Percentiles rank a stretch among this genome's conserved stretches.
Evolutionary conservation across 2,113 vertebrate species (phyloP).

Genomic region (Lipophrys pholis): DNA sequence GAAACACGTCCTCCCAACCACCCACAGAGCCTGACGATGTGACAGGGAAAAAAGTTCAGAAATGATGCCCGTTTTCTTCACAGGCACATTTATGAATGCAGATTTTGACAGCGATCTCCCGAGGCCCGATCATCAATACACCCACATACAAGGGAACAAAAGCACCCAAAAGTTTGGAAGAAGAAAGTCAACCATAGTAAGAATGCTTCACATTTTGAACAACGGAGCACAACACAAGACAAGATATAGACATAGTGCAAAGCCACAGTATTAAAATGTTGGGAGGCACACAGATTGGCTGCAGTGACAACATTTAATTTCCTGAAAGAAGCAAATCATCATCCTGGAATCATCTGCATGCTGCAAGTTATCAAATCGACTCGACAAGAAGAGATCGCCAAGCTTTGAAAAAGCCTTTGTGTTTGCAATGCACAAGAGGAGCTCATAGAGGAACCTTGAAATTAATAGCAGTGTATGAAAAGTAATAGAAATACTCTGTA

Average conservation of each 20-base stretch:
- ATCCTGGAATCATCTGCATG: conserved; percentile 38
- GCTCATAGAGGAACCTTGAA: conserved; percentile 21
- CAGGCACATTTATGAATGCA: conserved; percentile 42
- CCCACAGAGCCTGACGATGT: conserved; percentile 45
- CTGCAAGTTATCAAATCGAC: conserved; percentile 28
- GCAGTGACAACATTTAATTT: conserved; percentile 11
- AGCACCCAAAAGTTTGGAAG: conserved; percentile 3
- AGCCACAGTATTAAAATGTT: neutral
- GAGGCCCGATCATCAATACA: conserved; percentile 31
- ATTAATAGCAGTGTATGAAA: neutral
- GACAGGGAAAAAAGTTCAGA: conserved; percentile 38
- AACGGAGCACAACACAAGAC: neutral
- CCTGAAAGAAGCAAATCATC: neutral
- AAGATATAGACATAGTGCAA: neutral
- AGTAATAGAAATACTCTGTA: neutral
- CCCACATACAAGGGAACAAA: conserved; percentile 22
- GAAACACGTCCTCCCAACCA: conserved; percentile 33
- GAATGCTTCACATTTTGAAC: neutral
- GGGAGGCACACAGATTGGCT: neutral
- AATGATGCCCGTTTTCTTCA: conserved; percentile 26
- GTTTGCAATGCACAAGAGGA: conserved; percentile 34
- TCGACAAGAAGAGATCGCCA: conserved; percentile 1
- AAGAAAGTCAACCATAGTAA: neutral
- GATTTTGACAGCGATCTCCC: conserved; percentile 41
- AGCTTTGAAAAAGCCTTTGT: neutral